Evolutionary conservation across 2,797 vertebrate genomes (phyloP).

Genomic region (Helostoma temminkii): DNA sequence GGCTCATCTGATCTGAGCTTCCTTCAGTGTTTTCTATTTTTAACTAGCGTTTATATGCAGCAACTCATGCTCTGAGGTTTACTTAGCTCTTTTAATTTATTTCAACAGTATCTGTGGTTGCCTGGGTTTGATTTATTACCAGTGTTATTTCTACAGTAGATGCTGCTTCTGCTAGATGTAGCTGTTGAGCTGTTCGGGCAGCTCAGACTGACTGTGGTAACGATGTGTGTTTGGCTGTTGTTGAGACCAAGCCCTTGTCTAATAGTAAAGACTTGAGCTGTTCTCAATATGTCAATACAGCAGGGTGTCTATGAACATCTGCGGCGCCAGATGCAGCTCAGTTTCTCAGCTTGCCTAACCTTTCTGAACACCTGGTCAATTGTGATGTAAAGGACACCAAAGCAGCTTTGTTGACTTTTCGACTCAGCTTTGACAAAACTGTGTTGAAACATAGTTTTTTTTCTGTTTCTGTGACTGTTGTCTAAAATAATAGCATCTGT

Average conservation of each 20-base stretch:
- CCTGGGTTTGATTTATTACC: conserved; percentile 28
- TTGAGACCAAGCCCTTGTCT: conserved; percentile 8
- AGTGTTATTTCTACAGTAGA: conserved; percentile 11
- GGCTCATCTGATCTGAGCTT: conserved; percentile 27
- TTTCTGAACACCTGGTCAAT: neutral
- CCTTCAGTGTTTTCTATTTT: conserved; percentile 25
- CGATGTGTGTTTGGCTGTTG: neutral
- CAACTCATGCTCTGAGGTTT: conserved; percentile 8
- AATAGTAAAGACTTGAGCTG: neutral
- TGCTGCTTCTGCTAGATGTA: conserved; percentile 12
- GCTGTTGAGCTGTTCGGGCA: conserved; percentile 7
- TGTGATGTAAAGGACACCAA: neutral
- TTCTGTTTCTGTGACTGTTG: neutral
- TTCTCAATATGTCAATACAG: conserved; percentile 12
- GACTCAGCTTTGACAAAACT: neutral
- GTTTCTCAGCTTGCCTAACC: conserved; percentile 1
- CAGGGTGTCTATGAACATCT: neutral
- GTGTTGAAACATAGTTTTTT: neutral
- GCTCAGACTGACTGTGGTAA: conserved; percentile 5
- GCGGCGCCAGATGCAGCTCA: neutral
- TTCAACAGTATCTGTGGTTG: conserved; percentile 10
- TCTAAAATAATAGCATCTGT: neutral
- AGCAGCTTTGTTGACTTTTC: neutral
- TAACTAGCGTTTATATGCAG: conserved; percentile 10
- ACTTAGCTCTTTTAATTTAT: conserved; percentile 17